A percentile compares a stretch with the other conserved stretches of the same genome.
These are phyloP conservation scores for Diachrysia chrysitis DNA, from an alignment of 2,888 invertebrate species.

Conservation along the genomic window DNA sequence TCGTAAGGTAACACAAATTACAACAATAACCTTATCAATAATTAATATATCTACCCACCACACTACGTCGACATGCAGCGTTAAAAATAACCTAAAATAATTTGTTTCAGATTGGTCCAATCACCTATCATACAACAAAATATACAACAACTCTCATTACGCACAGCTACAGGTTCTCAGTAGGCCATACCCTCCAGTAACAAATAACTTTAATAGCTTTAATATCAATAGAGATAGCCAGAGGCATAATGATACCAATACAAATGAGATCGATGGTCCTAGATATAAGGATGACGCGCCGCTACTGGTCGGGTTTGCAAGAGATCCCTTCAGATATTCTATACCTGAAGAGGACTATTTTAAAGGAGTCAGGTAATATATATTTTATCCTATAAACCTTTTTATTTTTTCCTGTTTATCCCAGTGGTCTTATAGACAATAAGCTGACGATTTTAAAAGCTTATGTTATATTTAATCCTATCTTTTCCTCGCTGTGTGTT, in stretches of 20 bases:
- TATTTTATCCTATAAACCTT: no score
- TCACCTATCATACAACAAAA: slow-evolving; percentile 76
- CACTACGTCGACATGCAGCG: no score
- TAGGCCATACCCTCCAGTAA: slow-evolving; percentile 68
- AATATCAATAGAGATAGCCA: slow-evolving; percentile 55
- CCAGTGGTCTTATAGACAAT: no score
- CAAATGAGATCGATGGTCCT: slow-evolving; percentile 68
- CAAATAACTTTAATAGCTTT: slow-evolving; percentile 51
- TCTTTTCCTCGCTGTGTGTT: not conserved
- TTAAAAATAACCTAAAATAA: slow-evolving; percentile 7
- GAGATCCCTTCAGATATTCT: slow-evolving; percentile 81
- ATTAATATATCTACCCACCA: no score
- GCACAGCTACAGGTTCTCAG: slow-evolving; percentile 71
- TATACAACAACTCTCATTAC: slow-evolving; percentile 80
- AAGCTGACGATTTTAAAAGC: no score
- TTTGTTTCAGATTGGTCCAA: slow-evolving; percentile 76
- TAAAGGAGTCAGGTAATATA: slow-evolving; percentile 79
- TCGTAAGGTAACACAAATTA: no score
- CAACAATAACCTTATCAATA: no score
- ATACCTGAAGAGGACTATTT: slow-evolving; percentile 79
- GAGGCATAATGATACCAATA: slow-evolving; percentile 62
- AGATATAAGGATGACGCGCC: slow-evolving; percentile 56
- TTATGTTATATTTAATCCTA: not conserved
- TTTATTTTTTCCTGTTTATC: no score
- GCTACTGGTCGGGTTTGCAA: slow-evolving; percentile 79